phyloP scores from a whole-genome alignment of 2,113 vertebrate species.

The Rhea pennata region DNA sequence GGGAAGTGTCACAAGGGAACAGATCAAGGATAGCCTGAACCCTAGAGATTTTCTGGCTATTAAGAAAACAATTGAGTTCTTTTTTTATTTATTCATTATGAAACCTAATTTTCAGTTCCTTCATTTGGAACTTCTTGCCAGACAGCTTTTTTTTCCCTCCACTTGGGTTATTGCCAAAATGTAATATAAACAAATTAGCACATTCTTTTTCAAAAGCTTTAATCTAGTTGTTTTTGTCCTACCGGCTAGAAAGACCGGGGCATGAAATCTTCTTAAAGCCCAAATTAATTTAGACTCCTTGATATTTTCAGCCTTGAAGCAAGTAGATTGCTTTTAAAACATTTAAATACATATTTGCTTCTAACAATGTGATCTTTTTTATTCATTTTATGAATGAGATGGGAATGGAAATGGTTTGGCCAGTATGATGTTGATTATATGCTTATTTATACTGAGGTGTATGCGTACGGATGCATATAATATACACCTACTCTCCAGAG shows the following conservation, averaged over 20 bases:
- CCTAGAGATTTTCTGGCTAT: slow-evolving; percentile 1
- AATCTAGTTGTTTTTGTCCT: not conserved
- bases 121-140: not conserved
- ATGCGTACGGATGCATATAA: not conserved
- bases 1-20: not conserved
- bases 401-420: not conserved
- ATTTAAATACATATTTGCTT: not conserved
- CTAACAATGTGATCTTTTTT: not conserved
- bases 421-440: not conserved
- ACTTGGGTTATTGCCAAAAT: slow-evolving; percentile 4
- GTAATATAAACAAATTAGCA: slow-evolving; percentile 2
- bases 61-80: not conserved
- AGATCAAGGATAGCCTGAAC: not conserved
- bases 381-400: not conserved
- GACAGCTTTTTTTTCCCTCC: not conserved
- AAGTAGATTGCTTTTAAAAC: not conserved
- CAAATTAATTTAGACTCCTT: slow-evolving; percentile 1
- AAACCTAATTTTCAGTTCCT: slow-evolving; percentile 24
- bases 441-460: not conserved
- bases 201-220: slow-evolving; percentile 20
- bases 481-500: not conserved
- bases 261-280: not conserved
- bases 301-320: slow-evolving; percentile 3
- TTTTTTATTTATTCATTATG: not conserved
- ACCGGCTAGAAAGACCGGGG: not conserved